Percentiles rank a stretch among this genome's conserved stretches.
These are phyloP conservation scores for Apodemus sylvaticus DNA, from an alignment of 2,113 vertebrate species.

Conservation along the genomic window DNA sequence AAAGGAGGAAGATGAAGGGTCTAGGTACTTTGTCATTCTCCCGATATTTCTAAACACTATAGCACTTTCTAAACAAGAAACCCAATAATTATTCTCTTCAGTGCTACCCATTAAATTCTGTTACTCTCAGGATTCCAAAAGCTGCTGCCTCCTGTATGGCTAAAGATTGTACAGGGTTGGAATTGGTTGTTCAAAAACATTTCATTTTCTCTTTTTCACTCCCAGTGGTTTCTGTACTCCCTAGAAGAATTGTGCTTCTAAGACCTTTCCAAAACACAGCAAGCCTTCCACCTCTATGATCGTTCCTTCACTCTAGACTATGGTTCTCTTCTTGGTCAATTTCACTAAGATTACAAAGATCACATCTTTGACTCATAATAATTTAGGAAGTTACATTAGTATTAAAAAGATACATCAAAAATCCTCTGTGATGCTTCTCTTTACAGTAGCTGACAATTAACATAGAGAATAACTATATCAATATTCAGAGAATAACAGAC, in stretches of 20 bases:
- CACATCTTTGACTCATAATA: not conserved
- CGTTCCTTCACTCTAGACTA: not conserved
- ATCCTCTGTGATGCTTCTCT: not conserved
- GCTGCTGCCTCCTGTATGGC: not conserved
- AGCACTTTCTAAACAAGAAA: conserved; percentile 60
- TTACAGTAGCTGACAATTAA: too few species aligned
- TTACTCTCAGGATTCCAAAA: not conserved
- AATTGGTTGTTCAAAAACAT: not conserved
- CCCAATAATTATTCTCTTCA: conserved; percentile 36
- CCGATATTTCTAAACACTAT: not conserved
- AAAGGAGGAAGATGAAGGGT: conserved; percentile 68
- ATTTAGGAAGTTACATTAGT: not conserved
- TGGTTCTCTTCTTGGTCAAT: not conserved
- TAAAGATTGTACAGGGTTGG: not conserved
- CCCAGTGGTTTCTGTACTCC: not conserved
- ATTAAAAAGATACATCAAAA: too few species aligned
- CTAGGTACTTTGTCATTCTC: conserved; percentile 68
- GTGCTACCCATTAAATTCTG: not conserved
- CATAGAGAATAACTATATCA: not conserved
- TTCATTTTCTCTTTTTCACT: not conserved
- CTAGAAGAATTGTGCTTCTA: not conserved
- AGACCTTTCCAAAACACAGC: not conserved
- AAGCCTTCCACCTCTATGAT: not conserved
- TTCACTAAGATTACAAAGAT: not conserved
- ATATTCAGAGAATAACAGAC: not conserved